Evolutionary conservation across 2,888 invertebrate species (phyloP), one percentile per base, ranked within the genome.

Genomic region (Nomada ferruginata): DNA sequence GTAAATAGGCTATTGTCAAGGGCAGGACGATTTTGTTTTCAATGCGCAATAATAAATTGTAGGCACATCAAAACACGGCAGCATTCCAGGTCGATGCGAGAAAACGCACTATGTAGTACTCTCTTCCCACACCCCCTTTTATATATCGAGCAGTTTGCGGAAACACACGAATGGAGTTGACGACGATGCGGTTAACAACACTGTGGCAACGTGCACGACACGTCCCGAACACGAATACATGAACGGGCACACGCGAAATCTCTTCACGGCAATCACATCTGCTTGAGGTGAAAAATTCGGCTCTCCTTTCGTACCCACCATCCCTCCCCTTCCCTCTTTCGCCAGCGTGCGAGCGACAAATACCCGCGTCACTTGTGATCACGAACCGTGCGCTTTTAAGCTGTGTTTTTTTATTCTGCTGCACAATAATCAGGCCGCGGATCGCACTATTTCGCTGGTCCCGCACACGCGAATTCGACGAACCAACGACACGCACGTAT

Each of bases 11-110:
- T 91, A 91, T 87, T 89, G 90, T 91, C 93, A 93, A 94, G 93
- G 93, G 92, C 94, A 93, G 90, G 83, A 81, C 68, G 71, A 89
- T 90, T 89, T 92, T 93, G 93, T 94, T 92, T 93, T 93, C 94
- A 92, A 92, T 93, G 94, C 94, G 94, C 94, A 94, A 93, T 36
- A 53, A 53, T 53, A 53, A 20, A 20, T 94, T 91, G 85, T 85
- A 87, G 84, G 82, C 90, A 88, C 85, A 82, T 85, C 77, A 87
- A 86, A 88, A 88, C 84, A 83, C 81, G 68, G 23, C 80, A 82
- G 85, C 89, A 86, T 89, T 89, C 86, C 86, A 89, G 88, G 85
- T 86, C 89, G 88, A 83, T 81, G 85, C 75, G 81, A 73, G 75
- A 71, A 76, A 71, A 78, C 81, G 85, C 87, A 85, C 83, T 84